Evolutionary conservation across 2,888 invertebrate genomes (phyloP).

Genomic region (Parnassius mnemosyne): DNA sequence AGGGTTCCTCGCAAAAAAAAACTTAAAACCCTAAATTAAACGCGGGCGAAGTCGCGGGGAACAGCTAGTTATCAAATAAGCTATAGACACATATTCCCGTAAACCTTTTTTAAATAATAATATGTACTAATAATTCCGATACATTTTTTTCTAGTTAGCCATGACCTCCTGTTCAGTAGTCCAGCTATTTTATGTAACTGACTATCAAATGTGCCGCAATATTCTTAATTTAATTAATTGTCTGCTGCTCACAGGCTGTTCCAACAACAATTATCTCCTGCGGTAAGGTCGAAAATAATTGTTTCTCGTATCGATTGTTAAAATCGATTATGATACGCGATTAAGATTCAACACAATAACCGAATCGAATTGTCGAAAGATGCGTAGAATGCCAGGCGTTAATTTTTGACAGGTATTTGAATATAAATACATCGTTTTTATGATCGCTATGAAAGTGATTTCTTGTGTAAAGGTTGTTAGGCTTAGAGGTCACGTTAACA

Average conservation of each 20-base stretch:
- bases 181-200: slow-evolving; percentile 44
- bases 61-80: too few relatives aligned
- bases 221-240: slow-evolving; percentile 64
- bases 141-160: slow-evolving; percentile 7
- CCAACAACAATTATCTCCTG: slow-evolving; percentile 61
- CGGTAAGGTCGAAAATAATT: slow-evolving; percentile 73
- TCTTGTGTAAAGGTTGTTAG: slow-evolving; percentile 1
- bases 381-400: slow-evolving; percentile 30
- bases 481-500: slow-evolving; percentile 4
- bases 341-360: slow-evolving; percentile 62
- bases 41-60: too few relatives aligned
- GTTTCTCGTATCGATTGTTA: slow-evolving; percentile 58
- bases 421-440: slow-evolving; percentile 14
- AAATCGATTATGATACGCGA: slow-evolving; percentile 63
- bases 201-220: slow-evolving; percentile 40
- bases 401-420: slow-evolving; percentile 16
- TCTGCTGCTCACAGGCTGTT: slow-evolving; percentile 46
- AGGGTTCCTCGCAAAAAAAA: too few relatives aligned
- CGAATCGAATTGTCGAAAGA: slow-evolving; percentile 63
- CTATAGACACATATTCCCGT: too few relatives aligned
- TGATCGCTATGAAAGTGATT: slow-evolving; percentile 5
- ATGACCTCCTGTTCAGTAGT: slow-evolving; percentile 46
- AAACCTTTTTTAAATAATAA: too few relatives aligned
- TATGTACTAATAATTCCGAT: not conserved
- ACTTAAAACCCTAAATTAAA: too few relatives aligned